phyloP scores from a whole-genome alignment of 2,797 vertebrate species.

The Trematomus bernacchii region DNA sequence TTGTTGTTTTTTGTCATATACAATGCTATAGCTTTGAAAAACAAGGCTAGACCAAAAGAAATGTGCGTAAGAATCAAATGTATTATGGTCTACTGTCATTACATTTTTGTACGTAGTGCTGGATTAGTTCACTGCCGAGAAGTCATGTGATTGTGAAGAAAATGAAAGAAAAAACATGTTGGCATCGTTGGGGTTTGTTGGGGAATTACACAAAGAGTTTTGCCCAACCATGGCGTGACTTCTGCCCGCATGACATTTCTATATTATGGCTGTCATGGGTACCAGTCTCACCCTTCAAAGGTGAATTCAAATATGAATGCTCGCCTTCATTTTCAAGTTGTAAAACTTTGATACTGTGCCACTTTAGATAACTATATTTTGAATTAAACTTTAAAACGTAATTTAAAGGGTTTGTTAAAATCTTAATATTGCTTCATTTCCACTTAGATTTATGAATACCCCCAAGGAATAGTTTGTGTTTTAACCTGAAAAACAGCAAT shows the following conservation, averaged over 20 bases:
- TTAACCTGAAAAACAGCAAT: neutral
- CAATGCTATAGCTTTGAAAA: neutral
- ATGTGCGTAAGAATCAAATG: neutral
- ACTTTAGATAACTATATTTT: too few relatives aligned
- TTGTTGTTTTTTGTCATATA: too few relatives aligned
- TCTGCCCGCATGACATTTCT: neutral
- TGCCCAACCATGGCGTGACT: too few relatives aligned
- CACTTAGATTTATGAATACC: too few relatives aligned
- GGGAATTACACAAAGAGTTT: neutral
- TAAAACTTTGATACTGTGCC: neutral
- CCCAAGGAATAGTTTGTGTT: neutral
- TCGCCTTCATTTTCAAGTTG: neutral
- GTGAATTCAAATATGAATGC: neutral
- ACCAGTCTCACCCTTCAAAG: too few relatives aligned
- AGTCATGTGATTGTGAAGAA: neutral
- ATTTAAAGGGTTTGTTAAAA: too few relatives aligned
- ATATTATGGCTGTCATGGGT: neutral
- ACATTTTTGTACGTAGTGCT: neutral
- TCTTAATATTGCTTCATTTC: too few relatives aligned
- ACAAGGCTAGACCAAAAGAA: fast-evolving
- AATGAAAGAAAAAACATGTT: neutral
- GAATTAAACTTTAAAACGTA: too few relatives aligned
- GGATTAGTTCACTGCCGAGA: neutral
- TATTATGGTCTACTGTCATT: neutral
- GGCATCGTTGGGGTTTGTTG: fast-evolving